phyloP scores from a whole-genome alignment of 2,797 vertebrate species.

The Cottoperca gobio region DNA sequence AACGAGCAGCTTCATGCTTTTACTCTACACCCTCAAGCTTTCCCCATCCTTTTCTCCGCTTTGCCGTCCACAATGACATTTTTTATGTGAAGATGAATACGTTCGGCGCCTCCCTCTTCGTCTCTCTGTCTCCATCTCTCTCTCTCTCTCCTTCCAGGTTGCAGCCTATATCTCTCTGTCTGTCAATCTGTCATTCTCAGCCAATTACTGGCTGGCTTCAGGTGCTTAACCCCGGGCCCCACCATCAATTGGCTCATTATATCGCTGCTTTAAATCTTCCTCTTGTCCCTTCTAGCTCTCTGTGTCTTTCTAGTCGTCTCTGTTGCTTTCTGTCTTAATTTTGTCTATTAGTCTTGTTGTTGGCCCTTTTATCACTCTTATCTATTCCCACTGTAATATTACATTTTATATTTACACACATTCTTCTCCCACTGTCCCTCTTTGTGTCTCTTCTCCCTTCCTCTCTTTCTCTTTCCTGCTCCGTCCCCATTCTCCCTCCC shows the following conservation, averaged over 20 bases:
- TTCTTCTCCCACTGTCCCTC: neutral
- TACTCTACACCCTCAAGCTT: conserved; percentile 25
- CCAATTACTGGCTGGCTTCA: conserved; percentile 72
- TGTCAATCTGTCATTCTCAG: conserved; percentile 67
- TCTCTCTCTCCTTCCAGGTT: conserved; percentile 50
- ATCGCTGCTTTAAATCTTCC: conserved; percentile 56
- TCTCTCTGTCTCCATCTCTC: conserved; percentile 3
- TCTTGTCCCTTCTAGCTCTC: neutral
- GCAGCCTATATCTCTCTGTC: conserved; percentile 39
- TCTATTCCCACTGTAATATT: neutral
- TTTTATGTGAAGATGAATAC: conserved; percentile 41
- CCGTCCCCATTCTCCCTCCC: neutral
- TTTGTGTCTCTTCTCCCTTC: neutral
- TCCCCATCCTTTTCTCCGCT: conserved; percentile 17
- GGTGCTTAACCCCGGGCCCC: conserved; percentile 68
- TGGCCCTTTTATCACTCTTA: neutral
- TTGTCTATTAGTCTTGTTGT: neutral
- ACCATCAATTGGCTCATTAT: conserved; percentile 71
- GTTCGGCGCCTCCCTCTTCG: conserved; percentile 27
- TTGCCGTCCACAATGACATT: conserved; percentile 15
- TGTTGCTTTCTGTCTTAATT: neutral
- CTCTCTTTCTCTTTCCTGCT: too few species aligned
- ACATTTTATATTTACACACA: neutral
- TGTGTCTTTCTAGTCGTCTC: conserved; percentile 14
- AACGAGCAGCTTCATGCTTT: conserved; percentile 48